A percentile compares a stretch with the other conserved stretches of the same genome.
phyloP scores from a whole-genome alignment of 2,113 vertebrate species.

The Sterna hirundo region DNA sequence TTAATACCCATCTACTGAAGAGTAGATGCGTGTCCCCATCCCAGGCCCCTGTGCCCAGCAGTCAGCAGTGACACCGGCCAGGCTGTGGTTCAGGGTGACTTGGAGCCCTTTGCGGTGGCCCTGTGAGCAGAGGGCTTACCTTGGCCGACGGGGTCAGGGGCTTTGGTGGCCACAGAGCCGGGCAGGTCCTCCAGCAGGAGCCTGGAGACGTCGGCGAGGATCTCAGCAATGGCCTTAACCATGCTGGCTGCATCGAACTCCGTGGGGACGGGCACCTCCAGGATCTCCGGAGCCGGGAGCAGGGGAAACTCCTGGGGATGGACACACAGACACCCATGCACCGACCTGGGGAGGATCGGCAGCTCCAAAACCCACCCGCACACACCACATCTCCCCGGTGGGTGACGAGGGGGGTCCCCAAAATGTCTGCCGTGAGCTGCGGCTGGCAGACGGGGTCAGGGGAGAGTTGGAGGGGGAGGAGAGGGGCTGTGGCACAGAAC shows the following conservation, averaged over 20 bases:
- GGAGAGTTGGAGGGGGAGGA: neutral
- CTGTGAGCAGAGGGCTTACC: slow-evolving; percentile 37
- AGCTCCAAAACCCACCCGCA: neutral
- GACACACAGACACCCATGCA: neutral
- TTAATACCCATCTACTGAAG: neutral
- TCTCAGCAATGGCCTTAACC: slow-evolving; percentile 61
- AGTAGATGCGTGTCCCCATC: neutral
- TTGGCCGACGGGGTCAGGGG: neutral
- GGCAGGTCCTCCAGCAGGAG: slow-evolving; percentile 79
- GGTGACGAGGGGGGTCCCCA: neutral
- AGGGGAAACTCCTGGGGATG: slow-evolving; percentile 50
- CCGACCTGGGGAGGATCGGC: neutral
- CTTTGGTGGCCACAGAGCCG: neutral
- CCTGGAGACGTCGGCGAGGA: slow-evolving; percentile 74
- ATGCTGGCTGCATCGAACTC: slow-evolving; percentile 61
- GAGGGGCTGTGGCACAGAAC: neutral
- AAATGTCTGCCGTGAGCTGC: accelerated
- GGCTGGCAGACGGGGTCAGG: accelerated
- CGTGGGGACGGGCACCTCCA: slow-evolving; percentile 39
- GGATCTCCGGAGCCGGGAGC: slow-evolving; percentile 66
- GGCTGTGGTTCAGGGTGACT: neutral
- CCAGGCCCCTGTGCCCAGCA: neutral
- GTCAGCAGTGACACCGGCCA: neutral
- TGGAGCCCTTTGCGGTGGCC: neutral
- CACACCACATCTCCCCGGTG: accelerated